Evolutionary conservation across 2,113 vertebrate species (phyloP).

Genomic region (Corythornis vintsioides): DNA sequence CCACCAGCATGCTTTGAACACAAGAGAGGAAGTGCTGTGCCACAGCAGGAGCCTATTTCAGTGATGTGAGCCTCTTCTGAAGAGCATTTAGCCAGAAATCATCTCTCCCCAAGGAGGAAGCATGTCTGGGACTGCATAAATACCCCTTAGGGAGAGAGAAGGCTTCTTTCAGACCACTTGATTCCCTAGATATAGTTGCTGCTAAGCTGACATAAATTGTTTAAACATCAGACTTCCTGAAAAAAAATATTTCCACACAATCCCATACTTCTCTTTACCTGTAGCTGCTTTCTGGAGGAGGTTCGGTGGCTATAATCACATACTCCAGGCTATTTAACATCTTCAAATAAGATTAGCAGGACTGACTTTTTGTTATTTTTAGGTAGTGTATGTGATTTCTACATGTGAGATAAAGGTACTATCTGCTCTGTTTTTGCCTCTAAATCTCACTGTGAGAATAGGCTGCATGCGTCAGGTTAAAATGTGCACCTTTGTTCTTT

Average conservation of each 20-base stretch:
- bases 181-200: neutral
- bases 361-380: neutral
- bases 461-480: neutral
- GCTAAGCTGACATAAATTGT: neutral
- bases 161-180: neutral
- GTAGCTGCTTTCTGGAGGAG: neutral
- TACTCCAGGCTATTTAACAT: neutral
- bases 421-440: neutral
- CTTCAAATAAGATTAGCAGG: neutral
- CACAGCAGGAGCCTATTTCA: neutral
- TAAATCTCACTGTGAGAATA: neutral
- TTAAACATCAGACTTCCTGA: neutral
- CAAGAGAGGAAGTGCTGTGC: neutral
- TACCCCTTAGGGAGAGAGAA: neutral
- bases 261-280: neutral
- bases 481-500: neutral
- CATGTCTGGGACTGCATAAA: neutral
- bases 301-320: neutral
- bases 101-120: neutral
- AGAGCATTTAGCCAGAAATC: neutral
- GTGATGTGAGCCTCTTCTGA: neutral
- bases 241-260: neutral
- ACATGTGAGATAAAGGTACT: neutral
- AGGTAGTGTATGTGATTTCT: rapidly evolving
- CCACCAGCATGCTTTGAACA: rapidly evolving